Evolutionary conservation across 2,888 invertebrate species (phyloP), one percentile per base, ranked within the genome.

Genomic region (Rhagonycha lutea): DNA sequence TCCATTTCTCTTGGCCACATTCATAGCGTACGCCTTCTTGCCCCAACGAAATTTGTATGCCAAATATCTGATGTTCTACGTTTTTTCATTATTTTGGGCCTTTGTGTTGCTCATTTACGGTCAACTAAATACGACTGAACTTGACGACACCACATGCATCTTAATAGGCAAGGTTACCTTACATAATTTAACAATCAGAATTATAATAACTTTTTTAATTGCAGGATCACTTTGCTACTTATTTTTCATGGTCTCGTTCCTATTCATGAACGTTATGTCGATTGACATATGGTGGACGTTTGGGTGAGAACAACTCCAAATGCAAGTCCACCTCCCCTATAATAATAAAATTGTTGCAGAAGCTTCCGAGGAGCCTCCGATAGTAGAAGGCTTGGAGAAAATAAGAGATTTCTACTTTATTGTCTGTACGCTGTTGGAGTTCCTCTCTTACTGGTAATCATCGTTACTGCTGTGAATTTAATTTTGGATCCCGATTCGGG

Each of bases 351-450:
- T 11, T 29, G 29, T 80, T 77, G 9, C 61, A 81, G 81, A 68
- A 80, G 78, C 4, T 60, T 69, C 1, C 73, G 81, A 67, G 79
- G 80, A 23, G 78, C 72, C 69, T 61, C 69, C 10, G 75, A 72
- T 10, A 76, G 74, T 10, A 70, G 60, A 12, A 74, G 73, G 63
- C 60, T 74, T 28, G 73, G 72, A 12, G 78, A 80, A 32, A 47
- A 73, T 3, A 80, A 76, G 61, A 72, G 79, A 28, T 81, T 80
- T 62, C 14, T 79, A 8, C 14, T 79, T 4, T 81, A 81, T 67
- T 73, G 73, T 62, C 26, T 70, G 11, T 81, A 81, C 62, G 80
- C 80, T 0, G 79, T 79, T 77, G 80, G 81, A 10, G 72, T 79
- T 10, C 79, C 81, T 28, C 61, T 78, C 3, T 1, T 78, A 11